These are phyloP conservation scores for Pituophis catenifer DNA, from an alignment of 2,113 vertebrate genomes.

Conservation along the genomic window DNA sequence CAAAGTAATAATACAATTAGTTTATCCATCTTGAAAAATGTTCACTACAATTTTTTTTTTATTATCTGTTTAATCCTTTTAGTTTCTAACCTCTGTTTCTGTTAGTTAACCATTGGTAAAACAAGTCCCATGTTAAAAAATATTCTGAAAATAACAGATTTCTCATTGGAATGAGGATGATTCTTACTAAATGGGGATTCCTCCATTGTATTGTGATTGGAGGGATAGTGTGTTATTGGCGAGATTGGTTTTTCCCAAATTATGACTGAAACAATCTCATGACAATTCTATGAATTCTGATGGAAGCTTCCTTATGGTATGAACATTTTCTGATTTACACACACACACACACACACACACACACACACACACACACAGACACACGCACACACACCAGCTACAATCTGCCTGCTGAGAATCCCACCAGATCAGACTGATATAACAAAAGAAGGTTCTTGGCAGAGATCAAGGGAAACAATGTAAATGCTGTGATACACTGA, in stretches of 20 bases:
- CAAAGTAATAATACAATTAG: no score
- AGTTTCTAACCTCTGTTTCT: no score
- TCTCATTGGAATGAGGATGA: neutral
- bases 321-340: neutral
- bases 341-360: no score
- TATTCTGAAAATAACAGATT: neutral
- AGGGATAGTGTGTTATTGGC: neutral
- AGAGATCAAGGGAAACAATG: slow-evolving; percentile 16
- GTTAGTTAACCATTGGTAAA: no score
- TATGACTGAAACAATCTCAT: neutral
- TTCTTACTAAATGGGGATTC: neutral
- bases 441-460: slow-evolving; percentile 16
- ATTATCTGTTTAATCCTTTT: no score
- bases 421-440: slow-evolving; percentile 4
- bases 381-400: no score
- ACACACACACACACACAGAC: no score
- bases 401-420: slow-evolving; percentile 5
- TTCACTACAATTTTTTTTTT: no score
- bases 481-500: neutral
- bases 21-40: no score
- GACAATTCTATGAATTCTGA: neutral
- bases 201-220: neutral
- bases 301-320: neutral
- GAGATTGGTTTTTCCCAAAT: neutral
- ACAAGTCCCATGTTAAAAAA: no score